Percentiles rank a stretch among this genome's conserved stretches.
phyloP scores from a whole-genome alignment of 2,113 vertebrate genomes.

The Myxocyprinus asiaticus region DNA sequence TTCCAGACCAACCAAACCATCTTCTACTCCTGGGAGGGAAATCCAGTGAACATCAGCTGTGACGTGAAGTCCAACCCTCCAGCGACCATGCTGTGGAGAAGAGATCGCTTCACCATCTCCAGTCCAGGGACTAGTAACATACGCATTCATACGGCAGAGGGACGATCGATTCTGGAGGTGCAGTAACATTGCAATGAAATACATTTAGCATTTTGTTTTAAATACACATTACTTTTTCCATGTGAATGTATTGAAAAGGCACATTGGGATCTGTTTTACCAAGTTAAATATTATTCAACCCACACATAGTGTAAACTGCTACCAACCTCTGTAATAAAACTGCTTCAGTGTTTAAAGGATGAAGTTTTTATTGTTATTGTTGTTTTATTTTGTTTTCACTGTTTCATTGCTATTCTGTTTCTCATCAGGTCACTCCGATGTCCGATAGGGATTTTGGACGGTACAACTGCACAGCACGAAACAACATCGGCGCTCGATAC shows the following conservation, averaged over 20 bases:
- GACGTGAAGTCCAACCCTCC: conserved; percentile 90
- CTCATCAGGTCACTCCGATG: conserved; percentile 86
- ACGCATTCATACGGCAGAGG: conserved; percentile 79
- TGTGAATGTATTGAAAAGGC: background rate
- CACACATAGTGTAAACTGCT: too few relatives aligned
- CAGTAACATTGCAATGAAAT: background rate
- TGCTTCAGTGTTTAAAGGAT: too few relatives aligned
- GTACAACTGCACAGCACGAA: conserved; percentile 95
- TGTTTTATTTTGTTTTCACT: too few relatives aligned
- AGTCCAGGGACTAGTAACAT: conserved; percentile 82
- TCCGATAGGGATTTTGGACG: conserved; percentile 93
- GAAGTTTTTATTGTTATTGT: too few relatives aligned
- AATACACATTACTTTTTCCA: background rate
- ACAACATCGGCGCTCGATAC: conserved; percentile 89
- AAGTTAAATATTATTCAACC: too few relatives aligned
- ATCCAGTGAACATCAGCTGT: conserved; percentile 95
- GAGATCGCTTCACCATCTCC: conserved; percentile 86
- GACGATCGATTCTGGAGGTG: conserved; percentile 90
- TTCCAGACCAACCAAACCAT: conserved; percentile 92
- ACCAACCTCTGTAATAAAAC: too few relatives aligned
- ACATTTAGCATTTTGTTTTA: background rate
- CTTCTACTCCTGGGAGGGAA: conserved; percentile 96
- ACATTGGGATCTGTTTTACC: too few relatives aligned
- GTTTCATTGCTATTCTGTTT: background rate
- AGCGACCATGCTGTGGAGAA: conserved; percentile 89